These are phyloP conservation scores for Gobionotothen gibberifrons DNA, from an alignment of 2,797 vertebrate species.

Conservation along the genomic window DNA sequence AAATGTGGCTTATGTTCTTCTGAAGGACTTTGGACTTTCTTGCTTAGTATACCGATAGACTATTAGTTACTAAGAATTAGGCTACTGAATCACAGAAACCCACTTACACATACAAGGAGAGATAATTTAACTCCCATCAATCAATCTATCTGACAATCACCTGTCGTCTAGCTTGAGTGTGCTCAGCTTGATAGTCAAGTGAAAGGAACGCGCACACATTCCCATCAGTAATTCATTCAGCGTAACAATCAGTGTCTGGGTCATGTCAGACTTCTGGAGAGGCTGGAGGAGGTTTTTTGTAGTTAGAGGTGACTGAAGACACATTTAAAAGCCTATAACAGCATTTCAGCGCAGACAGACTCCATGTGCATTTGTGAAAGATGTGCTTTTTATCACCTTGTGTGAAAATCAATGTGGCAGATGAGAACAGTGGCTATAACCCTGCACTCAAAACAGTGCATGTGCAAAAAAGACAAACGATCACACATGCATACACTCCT, in stretches of 20 bases:
- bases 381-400: neutral
- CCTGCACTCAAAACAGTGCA: constrained; percentile 28
- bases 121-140: constrained; percentile 3
- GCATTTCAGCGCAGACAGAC: constrained; percentile 4
- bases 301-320: constrained; percentile 20
- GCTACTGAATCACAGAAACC: neutral
- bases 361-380: neutral
- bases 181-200: constrained; percentile 16
- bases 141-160: constrained; percentile 32
- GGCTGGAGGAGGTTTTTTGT: constrained; percentile 6
- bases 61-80: neutral
- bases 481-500: constrained; percentile 8
- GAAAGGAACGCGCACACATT: constrained; percentile 11
- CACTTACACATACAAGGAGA: neutral
- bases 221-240: constrained; percentile 33
- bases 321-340: neutral
- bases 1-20: neutral
- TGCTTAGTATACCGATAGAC: neutral
- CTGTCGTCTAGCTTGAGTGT: constrained; percentile 6
- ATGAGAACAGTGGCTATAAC: neutral
- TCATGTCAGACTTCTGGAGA: constrained; percentile 28
- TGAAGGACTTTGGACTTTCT: neutral
- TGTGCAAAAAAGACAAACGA: constrained; percentile 35
- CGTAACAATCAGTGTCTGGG: constrained; percentile 25
- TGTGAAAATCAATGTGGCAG: neutral